Percentiles rank a stretch among this genome's conserved stretches.
phyloP scores from a whole-genome alignment of 2,113 vertebrate genomes.

The Ctenomys sociabilis region DNA sequence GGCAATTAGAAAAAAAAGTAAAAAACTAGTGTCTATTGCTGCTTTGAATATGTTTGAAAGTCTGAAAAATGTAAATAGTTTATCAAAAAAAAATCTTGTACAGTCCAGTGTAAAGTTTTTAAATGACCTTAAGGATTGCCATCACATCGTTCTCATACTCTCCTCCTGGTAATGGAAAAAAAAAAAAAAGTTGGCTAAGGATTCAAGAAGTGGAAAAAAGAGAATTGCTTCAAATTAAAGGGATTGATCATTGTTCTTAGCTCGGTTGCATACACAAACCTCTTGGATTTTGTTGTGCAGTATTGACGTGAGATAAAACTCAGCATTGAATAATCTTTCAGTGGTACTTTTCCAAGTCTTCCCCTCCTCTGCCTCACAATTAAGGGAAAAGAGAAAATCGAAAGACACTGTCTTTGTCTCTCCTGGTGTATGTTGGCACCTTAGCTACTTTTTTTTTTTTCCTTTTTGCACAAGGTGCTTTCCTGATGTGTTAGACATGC shows the following conservation, averaged over 20 bases:
- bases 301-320: slow-evolving; percentile 98
- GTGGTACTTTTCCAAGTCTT: slow-evolving; percentile 94
- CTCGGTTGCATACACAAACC: slow-evolving; percentile 96
- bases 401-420: slow-evolving; percentile 89
- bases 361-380: slow-evolving; percentile 94
- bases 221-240: slow-evolving; percentile 82
- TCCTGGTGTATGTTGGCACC: slow-evolving; percentile 92
- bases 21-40: slow-evolving; percentile 98
- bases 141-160: slow-evolving; percentile 97
- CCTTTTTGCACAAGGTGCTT: slow-evolving; percentile 93
- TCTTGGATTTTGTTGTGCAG: slow-evolving; percentile 98
- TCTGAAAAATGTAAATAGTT: slow-evolving; percentile 99
- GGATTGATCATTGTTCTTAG: slow-evolving; percentile 90
- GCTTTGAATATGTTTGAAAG: slow-evolving; percentile 99
- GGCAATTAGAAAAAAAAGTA: slow-evolving; percentile 93
- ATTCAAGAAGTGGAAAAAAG: slow-evolving; percentile 86
- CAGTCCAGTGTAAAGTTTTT: slow-evolving; percentile 99
- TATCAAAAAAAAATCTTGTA: slow-evolving; percentile 99
- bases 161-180: slow-evolving; percentile 95
- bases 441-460: slow-evolving; percentile 89
- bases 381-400: slow-evolving; percentile 92
- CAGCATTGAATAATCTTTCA: slow-evolving; percentile 94
- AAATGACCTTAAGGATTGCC: slow-evolving; percentile 99
- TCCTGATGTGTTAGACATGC: slow-evolving; percentile 94
- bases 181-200: slow-evolving; percentile 94